Evolutionary conservation across 2,797 vertebrate genomes (phyloP), one percentile per base, ranked within the genome.

Genomic region (Pelodytes ibericus): DNA sequence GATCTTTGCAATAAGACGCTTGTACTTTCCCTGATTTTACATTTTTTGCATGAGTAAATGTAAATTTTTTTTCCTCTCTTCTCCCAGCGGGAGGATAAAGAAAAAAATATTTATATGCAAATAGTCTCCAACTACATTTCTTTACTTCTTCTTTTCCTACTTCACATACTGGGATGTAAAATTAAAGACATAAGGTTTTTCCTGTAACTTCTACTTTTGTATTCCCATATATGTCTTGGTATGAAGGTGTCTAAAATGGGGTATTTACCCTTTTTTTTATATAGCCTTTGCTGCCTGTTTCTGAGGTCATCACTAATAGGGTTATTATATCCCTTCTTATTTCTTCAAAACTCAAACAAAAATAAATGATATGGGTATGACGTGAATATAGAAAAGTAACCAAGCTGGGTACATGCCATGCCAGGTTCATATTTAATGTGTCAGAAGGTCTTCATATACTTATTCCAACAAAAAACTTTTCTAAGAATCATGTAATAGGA

Each of bases 1-100:
- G 85, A 85, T 95, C 91, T 89, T 92, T 93, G 95, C 95, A 96
- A 96, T 96, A 96, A 93, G 89, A 92, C 87, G 90, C 90, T 87
- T 95, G 91, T 93, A 95, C 91, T 92, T 94, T 94, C 94, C 92
- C 77, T 79, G 64, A 94, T 92, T 91, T 93, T 93, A 92, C 92
- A 87, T 87, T 85, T 91, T 92, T 94, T 95, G 95, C 94, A 95
- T 95, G 95, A 93, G 88, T 88, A 88, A 89, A 88, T 75, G 87
- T 90, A 89, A 20, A 91, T 91, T 89, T 90, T 80, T 77, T 80
- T 83, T 77, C 67, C 76, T 79, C 84, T 49, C 74, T 80, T 74
- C 80, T 82, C 86, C 83, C 83, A 78, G 77, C 56, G 75, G 82
- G 81, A 82, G 84, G 83, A 85, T 81, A 83, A 84, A 84, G 86